Evolutionary conservation across 2,113 vertebrate species (phyloP), one percentile per base, ranked within the genome.

Genomic region (Collichthys lucidus): DNA sequence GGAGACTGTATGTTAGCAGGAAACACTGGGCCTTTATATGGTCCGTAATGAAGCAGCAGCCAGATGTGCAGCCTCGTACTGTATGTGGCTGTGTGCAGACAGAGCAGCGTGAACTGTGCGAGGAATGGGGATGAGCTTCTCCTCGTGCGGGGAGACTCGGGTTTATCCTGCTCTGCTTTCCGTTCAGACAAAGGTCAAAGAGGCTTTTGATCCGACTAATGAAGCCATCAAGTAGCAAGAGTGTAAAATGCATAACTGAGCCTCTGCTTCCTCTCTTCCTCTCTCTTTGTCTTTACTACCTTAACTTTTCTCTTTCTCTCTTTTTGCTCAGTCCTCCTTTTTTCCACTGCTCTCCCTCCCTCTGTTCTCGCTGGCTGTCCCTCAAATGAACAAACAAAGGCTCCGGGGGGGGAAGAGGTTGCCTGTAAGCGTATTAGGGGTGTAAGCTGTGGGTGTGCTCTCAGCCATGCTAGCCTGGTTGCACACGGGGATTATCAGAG

Each of bases 381-480:
- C 87, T 90, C 85, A 89, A 82, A 83, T 84, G 71, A 90, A 80
- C 83, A 91, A 90, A 88, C 84, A 87, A 82, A 92, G 81, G 64
- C 80, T 81, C 26, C 0, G 17, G 75, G 75, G 84, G 86, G 73
- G 49, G 74, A 49, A 75, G 77, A 65, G 83, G 79, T 86, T 84
- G 86, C 69, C 69, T 90, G 42, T 88, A 91, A 92, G 89, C 87
- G 66, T 88, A 90, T 92, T 91, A 90, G 86, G 79, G 83, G 82
- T 89, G 89, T 92, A 88, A 91, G 82, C 87, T 78, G 86, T 72
- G 79, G 70, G 76, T 84, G 82, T 82, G 78, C 81, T 87, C 79
- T 89, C 65, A 85, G 76, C 79, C 76, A 84, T 80, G 71, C 80
- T 82, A 79, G 78, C 70, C 74, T 79, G 76, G 78, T 72, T 86